Base-by-base conservation (phyloP, 1,140 invertebrate species). In the Notospermus geniculatus region DNA sequence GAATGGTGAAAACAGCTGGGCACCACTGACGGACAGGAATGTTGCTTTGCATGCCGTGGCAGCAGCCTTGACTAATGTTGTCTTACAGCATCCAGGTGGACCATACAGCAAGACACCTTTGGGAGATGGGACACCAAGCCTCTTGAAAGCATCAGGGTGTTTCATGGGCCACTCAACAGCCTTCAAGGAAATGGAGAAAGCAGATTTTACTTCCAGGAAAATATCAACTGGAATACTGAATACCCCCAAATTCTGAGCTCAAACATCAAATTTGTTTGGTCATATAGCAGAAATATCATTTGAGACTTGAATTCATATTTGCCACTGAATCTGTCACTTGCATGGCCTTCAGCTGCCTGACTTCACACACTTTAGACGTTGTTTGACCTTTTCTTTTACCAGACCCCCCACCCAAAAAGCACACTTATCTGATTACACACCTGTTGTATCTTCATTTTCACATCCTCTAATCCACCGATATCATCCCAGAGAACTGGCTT, bases 381-480 rank as follows among this genome's bases (percentile, higher is more conserved):
- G 11, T 13, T 43, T 19, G 19, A 43, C 11, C 39, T 13, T 11
- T 43, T 43, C 19, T 43, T 43, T 43, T 43, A 11, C 39, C 39
- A 43, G 19, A 13, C 19, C 19, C 39, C 11, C 11, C 39, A 13
- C 11, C 11, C 39, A 11, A 43, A 13, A 11, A 11, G 39, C 11
- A 29, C 9, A n/a, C 11, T 32, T 25, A 27, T 54, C 11, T 15
- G 25, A 2, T 2, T 30, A 22, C 19, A 19, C 54, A 76, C 77
- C 71, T 97, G 91, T 66, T 88, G 85, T 29, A 98, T 79, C 74
- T 93, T 88, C 22, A 90, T 69, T 80, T 97, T 96, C 9, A 97
- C 81, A 4, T 88, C 85, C 28, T 89, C 82, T 72, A 93, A 89
- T 0, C 95, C 95, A 11, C 94, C 95, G 68, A 98, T 94, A 68